Evolutionary conservation across 2,888 invertebrate species (phyloP).

Genomic region (Metellina segmentata): DNA sequence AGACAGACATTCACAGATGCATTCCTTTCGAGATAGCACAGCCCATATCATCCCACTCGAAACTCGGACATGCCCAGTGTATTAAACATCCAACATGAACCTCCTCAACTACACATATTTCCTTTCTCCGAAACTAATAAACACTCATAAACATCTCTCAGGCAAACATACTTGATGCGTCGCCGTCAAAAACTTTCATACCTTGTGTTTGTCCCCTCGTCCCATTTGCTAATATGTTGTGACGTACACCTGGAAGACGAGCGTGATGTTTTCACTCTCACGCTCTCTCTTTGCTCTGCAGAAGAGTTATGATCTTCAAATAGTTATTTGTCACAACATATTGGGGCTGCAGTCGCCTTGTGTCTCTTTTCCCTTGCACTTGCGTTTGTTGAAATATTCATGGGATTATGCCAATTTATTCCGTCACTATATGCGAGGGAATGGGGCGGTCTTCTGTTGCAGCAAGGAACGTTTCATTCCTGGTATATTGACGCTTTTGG

Average conservation of each 20-base stretch:
- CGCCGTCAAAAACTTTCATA: conserved; percentile 36
- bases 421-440: background rate
- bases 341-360: background rate
- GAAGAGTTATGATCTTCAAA: conserved; percentile 47
- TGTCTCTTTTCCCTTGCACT: background rate
- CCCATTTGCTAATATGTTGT: conserved; percentile 14
- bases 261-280: background rate
- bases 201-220: conserved; percentile 31
- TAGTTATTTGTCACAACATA: conserved; percentile 39
- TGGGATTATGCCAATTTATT: conserved; percentile 11
- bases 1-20: too few relatives aligned
- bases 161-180: conserved; percentile 44
- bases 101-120: background rate
- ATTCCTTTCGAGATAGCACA: too few relatives aligned
- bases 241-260: background rate
- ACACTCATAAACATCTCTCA: conserved; percentile 35
- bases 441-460: background rate
- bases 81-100: background rate
- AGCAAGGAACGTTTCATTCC: background rate
- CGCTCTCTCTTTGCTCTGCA: background rate
- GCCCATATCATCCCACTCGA: background rate
- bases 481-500: background rate
- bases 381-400: conserved; percentile 6
- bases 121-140: conserved; percentile 29
- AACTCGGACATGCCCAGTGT: background rate